Evolutionary conservation across 2,113 vertebrate species (phyloP), one percentile per base, ranked within the genome.

Genomic region (Gymnarchus niloticus): DNA sequence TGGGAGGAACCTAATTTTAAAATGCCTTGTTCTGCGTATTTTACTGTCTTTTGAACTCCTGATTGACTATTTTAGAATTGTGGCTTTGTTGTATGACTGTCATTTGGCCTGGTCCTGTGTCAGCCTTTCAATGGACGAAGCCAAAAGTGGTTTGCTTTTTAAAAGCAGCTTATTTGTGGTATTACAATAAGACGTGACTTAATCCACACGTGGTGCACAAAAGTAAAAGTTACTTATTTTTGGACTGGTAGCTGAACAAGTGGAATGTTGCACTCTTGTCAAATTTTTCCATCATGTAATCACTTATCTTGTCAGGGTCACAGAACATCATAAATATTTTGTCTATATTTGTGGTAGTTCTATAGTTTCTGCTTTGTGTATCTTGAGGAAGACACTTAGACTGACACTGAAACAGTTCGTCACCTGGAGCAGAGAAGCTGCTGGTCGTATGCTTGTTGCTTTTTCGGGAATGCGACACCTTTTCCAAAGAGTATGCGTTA

Each of bases 401-500:
- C 28, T 69, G 61, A 25, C 61, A 37, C 61, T 33, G 37, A 69
- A 69, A 37, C 33, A 25, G 12, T 69, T 69, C 37, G 61, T 69
- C 61, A 69, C 28, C 61, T 69, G 61, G 33, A 37, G 33, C 12
- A 37, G 61, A 69, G 17, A 41, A 69, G 14, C 61, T 65, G n/a
- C 7, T 3, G n/a, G 57, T 33, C 37, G 33, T 33, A 19, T 25
- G 61, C 61, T 69, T 69, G 61, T 56, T 83, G 56, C 83, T 84
- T 65, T 46, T 65, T 69, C 56, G 6, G 28, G 19, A 61, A 56
- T 84, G 83, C 56, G 54, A 49, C 80, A 54, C 25, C 8, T 84
- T 59, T 57, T 59, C 83, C 83, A 84, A 84, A 84, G 83, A 84
- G 56, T 37, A 37, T 37, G 61, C 33, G 7, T 41, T 69, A 69